A percentile compares a stretch with the other conserved stretches of the same genome.
phyloP scores from a whole-genome alignment of 2,113 vertebrate genomes.

The Oryzias celebensis region DNA sequence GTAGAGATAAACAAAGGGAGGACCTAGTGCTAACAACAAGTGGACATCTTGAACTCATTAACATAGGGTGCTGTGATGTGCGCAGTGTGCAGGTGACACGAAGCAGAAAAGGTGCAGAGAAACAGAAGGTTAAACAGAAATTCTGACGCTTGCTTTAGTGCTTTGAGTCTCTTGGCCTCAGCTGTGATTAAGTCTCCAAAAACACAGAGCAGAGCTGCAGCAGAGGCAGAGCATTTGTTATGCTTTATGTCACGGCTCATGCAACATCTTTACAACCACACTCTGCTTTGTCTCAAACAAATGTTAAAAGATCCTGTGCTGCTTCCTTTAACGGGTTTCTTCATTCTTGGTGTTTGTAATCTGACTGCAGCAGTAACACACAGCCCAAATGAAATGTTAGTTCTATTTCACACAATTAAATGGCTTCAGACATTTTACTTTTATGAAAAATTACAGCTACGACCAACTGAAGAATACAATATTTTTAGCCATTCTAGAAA shows the following conservation, averaged over 20 bases:
- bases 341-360: not conserved
- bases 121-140: slow-evolving; percentile 31
- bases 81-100: slow-evolving; percentile 31
- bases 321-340: not conserved
- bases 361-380: slow-evolving; percentile 15
- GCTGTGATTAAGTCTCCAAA: slow-evolving; percentile 19
- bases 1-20: slow-evolving; percentile 37
- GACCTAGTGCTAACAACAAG: slow-evolving; percentile 56
- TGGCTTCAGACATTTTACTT: not conserved
- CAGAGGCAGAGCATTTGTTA: slow-evolving; percentile 13
- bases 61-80: slow-evolving; percentile 32
- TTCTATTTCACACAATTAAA: not conserved
- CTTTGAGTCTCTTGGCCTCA: slow-evolving; percentile 22
- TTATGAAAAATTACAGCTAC: not conserved
- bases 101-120: slow-evolving; percentile 32
- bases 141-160: slow-evolving; percentile 28
- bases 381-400: not conserved
- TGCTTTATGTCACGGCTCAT: slow-evolving; percentile 15
- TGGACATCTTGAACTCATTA: slow-evolving; percentile 57
- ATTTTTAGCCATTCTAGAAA: too few relatives aligned
- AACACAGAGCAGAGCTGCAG: slow-evolving; percentile 25
- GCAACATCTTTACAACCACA: slow-evolving; percentile 23
- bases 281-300: slow-evolving; percentile 6
- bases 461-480: too few relatives aligned
- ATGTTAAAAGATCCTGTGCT: slow-evolving; percentile 18